Evolutionary conservation across 2,888 invertebrate genomes (phyloP).

Genomic region (Daptonema setosum): DNA sequence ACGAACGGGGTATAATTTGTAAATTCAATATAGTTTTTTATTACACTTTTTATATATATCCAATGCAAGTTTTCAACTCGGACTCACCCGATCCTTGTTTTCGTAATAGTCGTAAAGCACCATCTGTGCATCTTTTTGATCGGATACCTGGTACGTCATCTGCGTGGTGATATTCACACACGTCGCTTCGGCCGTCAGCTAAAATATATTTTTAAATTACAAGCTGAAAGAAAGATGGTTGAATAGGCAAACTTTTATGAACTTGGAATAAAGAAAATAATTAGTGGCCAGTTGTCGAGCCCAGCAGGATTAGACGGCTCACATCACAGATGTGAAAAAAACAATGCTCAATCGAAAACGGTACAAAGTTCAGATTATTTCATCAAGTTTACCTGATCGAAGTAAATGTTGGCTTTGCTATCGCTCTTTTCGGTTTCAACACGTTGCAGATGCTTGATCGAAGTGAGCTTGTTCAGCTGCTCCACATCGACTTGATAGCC

Average conservation of each 20-base stretch:
- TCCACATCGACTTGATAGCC: constrained; percentile 19
- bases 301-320: too few species aligned
- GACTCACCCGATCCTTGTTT: constrained; percentile 32
- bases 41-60: too few species aligned
- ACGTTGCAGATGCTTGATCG: constrained; percentile 26
- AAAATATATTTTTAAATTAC: constrained; percentile 3
- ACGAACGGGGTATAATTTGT: too few species aligned
- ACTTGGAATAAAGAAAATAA: too few species aligned
- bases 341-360: too few species aligned
- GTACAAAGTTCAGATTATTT: too few species aligned
- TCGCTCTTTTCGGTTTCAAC: constrained; percentile 27
- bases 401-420: constrained; percentile 31
- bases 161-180: constrained; percentile 65
- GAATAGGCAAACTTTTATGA: too few species aligned
- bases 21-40: too few species aligned
- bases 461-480: constrained; percentile 14
- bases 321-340: too few species aligned
- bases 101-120: constrained; percentile 74
- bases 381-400: constrained; percentile 33
- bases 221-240: neutral
- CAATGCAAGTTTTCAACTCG: too few species aligned
- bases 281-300: too few species aligned
- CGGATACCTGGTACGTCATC: constrained; percentile 57
- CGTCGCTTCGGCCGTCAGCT: constrained; percentile 21
- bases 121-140: constrained; percentile 63